Evolutionary conservation across 64 coral and sea anemone species (phyloP), one percentile per base, ranked within the genome.

Genomic region (Montipora foliosa): DNA sequence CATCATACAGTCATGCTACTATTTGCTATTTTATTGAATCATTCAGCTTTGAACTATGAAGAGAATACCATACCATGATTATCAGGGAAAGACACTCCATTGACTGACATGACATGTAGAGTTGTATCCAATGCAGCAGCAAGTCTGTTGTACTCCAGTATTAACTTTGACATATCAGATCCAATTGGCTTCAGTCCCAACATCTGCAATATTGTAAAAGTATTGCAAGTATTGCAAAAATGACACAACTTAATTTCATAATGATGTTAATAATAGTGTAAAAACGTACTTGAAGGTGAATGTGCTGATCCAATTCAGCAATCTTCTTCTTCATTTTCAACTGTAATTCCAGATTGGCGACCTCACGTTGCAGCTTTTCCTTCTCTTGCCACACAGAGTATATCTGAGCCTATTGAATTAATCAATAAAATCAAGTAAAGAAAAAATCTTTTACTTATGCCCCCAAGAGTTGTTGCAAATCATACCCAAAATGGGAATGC

Each of bases 301-400:
- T 87, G 20, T 88, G 89, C 76, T 88, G 16, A 88, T 97, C 95
- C 2, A 97, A 47, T 84, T 97, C 93, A n/a, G 90, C 84, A 19
- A 81, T 75, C 44, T 92, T 94, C 19, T 80, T 91, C 46, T 91
- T 82, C 57, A 76, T 79, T 67, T 94, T 90, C 25, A 97, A 83
- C 53, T 94, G 77, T 2, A 94, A 46, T 67, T 94, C 87, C 6
- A 97, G 78, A 12, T 94, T 73, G n/a, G 93, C 82, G 22, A 92
- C 44, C 69, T 92, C 89, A 37, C 92, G 76, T 67, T 74, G 83
- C 7, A 97, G 53, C 79, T 80, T 79, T 44, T 97, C 92, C 67
- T 97, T 94, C 47, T 94, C 92, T 59, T 97, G 92, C 95, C 95
- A 97, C 37, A 94, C 91, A 44, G 92, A 87, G 68, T 97, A 97